These are phyloP conservation scores for Papilio aristodemus DNA, from an alignment of 1,140 invertebrate genomes.

Conservation along the genomic window DNA sequence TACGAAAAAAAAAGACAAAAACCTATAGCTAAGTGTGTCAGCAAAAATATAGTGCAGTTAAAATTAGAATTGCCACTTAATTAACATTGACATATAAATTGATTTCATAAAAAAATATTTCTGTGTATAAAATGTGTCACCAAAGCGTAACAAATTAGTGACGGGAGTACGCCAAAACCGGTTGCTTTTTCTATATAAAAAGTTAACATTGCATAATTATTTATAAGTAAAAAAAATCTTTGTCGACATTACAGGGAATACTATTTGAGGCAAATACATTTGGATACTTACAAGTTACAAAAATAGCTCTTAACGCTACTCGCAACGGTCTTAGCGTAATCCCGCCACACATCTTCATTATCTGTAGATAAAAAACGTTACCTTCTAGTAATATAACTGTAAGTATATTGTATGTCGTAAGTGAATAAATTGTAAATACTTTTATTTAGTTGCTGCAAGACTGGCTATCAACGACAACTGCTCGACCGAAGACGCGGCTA, in stretches of 20 bases:
- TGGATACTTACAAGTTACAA: conserved; percentile 31
- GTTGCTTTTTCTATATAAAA: conserved; percentile 27
- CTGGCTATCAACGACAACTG: conserved; percentile 65
- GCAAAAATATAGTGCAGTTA: conserved; percentile 79
- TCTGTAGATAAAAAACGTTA: conserved; percentile 76
- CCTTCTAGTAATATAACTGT: conserved; percentile 64
- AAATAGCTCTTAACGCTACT: conserved; percentile 28
- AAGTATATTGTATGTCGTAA: conserved; percentile 71
- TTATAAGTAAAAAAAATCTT: conserved; percentile 28
- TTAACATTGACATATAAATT: conserved; percentile 78
- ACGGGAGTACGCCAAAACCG: conserved; percentile 55
- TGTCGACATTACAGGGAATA: conserved; percentile 26
- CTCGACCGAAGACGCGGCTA: conserved; percentile 61
- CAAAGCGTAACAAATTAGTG: conserved; percentile 69
- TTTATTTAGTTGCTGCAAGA: conserved; percentile 73
- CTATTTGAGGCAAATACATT: conserved; percentile 32
- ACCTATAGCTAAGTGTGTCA: conserved; percentile 76
- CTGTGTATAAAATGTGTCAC: conserved; percentile 78
- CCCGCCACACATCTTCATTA: conserved; percentile 53
- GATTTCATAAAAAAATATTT: conserved; percentile 78
- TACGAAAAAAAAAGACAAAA: conserved; percentile 72
- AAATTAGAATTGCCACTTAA: conserved; percentile 79
- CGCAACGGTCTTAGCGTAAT: conserved; percentile 52
- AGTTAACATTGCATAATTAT: conserved; percentile 33
- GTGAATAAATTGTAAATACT: conserved; percentile 77